phyloP scores from a whole-genome alignment of 2,113 vertebrate species.

The Eidolon helvum region DNA sequence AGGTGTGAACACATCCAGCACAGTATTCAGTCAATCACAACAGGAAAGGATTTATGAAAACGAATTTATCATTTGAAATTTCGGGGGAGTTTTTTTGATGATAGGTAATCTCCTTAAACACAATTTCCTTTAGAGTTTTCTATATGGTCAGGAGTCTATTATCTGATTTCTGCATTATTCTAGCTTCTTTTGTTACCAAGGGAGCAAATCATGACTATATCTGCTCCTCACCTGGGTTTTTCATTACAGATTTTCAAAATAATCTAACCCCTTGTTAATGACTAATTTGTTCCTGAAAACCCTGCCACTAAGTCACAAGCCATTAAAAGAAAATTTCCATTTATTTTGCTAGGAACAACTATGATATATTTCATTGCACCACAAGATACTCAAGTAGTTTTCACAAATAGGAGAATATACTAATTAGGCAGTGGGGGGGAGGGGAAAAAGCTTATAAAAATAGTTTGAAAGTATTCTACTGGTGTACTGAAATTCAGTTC shows the following conservation, averaged over 20 bases:
- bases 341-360: slow-evolving; percentile 1
- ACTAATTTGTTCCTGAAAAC: slow-evolving; percentile 1
- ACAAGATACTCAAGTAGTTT: not conserved
- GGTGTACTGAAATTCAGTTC: not conserved
- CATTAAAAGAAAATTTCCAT: not conserved
- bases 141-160: not conserved
- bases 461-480: not conserved
- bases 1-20: not conserved
- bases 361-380: not conserved
- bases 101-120: not conserved
- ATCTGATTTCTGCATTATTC: not conserved
- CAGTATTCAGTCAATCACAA: not conserved
- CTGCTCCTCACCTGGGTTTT: not conserved
- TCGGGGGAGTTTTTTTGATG: not conserved
- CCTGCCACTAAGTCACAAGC: not conserved
- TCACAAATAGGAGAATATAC: not conserved
- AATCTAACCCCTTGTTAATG: not conserved
- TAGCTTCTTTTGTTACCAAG: not conserved
- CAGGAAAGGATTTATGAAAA: not conserved
- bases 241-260: slow-evolving; percentile 21
- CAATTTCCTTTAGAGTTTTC: not conserved
- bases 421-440: not conserved
- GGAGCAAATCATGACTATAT: not conserved
- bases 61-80: not conserved
- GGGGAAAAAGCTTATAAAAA: not conserved